Percentiles rank a stretch among this genome's conserved stretches.
Evolutionary conservation across 2,888 invertebrate species (phyloP).

Genomic region (Ennomos quercinarius): DNA sequence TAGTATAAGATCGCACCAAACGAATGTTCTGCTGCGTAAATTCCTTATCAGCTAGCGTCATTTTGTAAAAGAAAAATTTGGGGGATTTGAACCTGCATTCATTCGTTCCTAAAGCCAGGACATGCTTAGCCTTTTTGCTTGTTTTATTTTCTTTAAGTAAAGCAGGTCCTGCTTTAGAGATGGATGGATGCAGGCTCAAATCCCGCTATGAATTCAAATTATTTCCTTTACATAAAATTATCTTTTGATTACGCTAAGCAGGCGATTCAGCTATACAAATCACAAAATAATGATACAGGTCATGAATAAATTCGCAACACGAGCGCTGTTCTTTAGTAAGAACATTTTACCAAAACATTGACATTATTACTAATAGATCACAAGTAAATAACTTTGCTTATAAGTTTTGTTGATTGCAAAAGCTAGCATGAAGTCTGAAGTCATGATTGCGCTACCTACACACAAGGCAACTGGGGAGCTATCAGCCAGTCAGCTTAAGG

Average conservation of each 20-base stretch:
- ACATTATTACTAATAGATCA: constrained; percentile 33
- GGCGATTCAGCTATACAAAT: neutral
- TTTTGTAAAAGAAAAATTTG: no score
- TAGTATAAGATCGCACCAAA: no score
- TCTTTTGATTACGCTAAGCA: neutral
- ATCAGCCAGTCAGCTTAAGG: neutral
- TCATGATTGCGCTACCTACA: constrained; percentile 13
- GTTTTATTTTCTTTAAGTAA: no score
- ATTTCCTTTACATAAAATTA: no score
- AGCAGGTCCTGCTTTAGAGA: no score
- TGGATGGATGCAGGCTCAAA: no score
- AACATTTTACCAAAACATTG: constrained; percentile 48
- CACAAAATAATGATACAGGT: neutral
- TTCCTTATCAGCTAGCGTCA: no score
- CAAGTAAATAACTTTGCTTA: constrained; percentile 40
- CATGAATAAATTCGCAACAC: neutral
- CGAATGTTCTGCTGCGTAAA: no score
- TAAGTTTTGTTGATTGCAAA: constrained; percentile 41
- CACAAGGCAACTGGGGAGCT: constrained; percentile 1
- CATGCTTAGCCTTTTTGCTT: no score
- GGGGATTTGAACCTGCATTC: no score
- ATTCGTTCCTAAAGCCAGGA: no score
- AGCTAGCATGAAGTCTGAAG: constrained; percentile 22
- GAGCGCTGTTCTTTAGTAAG: constrained; percentile 4
- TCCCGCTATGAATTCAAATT: no score